phyloP scores from a whole-genome alignment of 1,140 invertebrate species.

The Spodoptera litura region DNA sequence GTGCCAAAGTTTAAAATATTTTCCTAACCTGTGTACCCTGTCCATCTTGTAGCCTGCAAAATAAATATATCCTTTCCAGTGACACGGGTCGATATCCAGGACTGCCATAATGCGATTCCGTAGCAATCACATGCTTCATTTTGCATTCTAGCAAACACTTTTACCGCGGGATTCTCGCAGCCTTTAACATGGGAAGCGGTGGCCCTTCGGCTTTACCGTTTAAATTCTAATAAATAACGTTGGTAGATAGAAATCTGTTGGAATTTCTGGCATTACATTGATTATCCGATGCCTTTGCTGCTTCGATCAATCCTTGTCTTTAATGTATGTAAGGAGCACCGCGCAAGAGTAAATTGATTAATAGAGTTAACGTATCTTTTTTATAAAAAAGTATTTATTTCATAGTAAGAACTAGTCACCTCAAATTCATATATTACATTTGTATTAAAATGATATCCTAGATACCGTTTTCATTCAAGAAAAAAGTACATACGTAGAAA shows the following conservation, averaged over 20 bases:
- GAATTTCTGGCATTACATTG: slow-evolving; percentile 11
- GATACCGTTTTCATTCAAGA: no score
- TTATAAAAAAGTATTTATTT: no score
- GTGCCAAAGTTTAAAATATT: not conserved
- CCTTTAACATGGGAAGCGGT: slow-evolving; percentile 23
- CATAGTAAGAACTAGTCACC: no score
- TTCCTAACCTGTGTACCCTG: not conserved
- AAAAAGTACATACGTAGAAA: not conserved
- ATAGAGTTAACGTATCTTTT: no score
- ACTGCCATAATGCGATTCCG: slow-evolving; percentile 72
- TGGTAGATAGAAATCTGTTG: slow-evolving; percentile 1
- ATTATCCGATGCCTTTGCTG: not conserved
- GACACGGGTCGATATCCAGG: slow-evolving; percentile 45
- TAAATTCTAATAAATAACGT: slow-evolving; percentile 44
- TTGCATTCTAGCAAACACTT: slow-evolving; percentile 77
- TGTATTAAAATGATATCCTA: no score
- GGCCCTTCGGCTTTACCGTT: slow-evolving; percentile 39
- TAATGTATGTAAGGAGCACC: no score
- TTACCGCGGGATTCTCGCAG: slow-evolving; percentile 57
- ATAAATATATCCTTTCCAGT: slow-evolving; percentile 53
- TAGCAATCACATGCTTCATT: slow-evolving; percentile 81
- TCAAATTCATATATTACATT: no score
- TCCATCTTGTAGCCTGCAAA: slow-evolving; percentile 12
- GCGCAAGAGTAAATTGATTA: no score
- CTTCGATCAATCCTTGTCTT: no score